These are phyloP conservation scores for Lepidurus apus DNA, from an alignment of 1,140 invertebrate species.

Conservation along the genomic window DNA sequence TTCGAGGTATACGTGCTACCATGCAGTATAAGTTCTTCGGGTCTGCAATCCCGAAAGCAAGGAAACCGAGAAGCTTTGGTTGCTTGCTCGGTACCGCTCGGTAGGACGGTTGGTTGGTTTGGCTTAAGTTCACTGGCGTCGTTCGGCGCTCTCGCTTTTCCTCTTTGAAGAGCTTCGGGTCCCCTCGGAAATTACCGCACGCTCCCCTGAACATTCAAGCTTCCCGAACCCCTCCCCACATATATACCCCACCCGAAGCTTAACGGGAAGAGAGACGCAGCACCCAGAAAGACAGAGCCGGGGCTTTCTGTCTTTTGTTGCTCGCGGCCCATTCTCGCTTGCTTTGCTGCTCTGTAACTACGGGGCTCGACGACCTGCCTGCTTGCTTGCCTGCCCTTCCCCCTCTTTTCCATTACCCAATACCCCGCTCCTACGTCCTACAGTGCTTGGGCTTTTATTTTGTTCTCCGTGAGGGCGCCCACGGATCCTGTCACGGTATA, in stretches of 20 bases:
- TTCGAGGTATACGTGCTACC: neutral
- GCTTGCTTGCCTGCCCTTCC: neutral
- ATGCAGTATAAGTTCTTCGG: neutral
- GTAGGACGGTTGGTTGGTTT: constrained; percentile 8
- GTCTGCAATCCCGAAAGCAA: neutral
- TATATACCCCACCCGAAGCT: neutral
- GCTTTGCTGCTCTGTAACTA: neutral
- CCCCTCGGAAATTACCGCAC: constrained; percentile 13
- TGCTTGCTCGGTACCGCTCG: neutral
- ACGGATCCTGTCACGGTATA: neutral
- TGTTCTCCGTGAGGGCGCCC: neutral
- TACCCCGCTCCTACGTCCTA: neutral
- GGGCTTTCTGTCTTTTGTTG: neutral
- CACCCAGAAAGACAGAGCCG: constrained; percentile 6
- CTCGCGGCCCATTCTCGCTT: constrained; percentile 16
- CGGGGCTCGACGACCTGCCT: constrained; percentile 8
- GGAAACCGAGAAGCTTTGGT: constrained; percentile 18
- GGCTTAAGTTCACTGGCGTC: neutral
- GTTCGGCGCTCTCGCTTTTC: constrained; percentile 9
- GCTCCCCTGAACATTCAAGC: constrained; percentile 5
- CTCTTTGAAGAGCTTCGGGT: constrained; percentile 17
- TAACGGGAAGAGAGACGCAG: constrained; percentile 2
- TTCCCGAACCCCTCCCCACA: neutral
- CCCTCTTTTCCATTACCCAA: neutral
- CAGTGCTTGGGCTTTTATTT: neutral